Percentiles rank a stretch among this genome's conserved stretches.
phyloP scores from a whole-genome alignment of 2,888 invertebrate genomes.

The Drosophila recens region DNA sequence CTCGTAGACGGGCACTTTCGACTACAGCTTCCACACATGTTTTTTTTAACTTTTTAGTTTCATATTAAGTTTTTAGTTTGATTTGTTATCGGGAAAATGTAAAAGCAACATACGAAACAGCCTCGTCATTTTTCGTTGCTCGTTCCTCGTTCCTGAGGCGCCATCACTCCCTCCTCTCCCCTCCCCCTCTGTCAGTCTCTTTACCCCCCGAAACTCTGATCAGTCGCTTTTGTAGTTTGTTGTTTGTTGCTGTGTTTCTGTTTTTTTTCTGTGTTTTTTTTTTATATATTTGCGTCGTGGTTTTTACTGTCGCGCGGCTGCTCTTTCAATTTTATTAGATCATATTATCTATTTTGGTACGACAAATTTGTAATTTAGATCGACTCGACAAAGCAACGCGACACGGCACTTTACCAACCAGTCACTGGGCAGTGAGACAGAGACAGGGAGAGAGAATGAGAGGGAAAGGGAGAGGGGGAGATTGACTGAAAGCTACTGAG shows the following conservation, averaged over 20 bases:
- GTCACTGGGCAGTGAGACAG: constrained; percentile 10
- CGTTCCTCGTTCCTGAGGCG: constrained; percentile 3
- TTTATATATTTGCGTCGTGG: constrained; percentile 49
- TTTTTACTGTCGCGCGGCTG: constrained; percentile 74
- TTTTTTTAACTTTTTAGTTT: neutral
- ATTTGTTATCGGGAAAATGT: constrained; percentile 56
- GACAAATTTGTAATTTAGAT: constrained; percentile 79
- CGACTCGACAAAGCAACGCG: constrained; percentile 44
- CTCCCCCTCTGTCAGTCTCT: neutral
- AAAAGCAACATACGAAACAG: constrained; percentile 33
- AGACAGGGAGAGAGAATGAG: neutral
- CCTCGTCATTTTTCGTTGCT: constrained; percentile 32
- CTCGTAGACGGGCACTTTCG: neutral
- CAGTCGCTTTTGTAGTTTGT: constrained; percentile 24
- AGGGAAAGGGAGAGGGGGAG: neutral
- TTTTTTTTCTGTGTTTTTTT: neutral
- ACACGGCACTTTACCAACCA: constrained; percentile 37
- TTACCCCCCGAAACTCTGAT: constrained; percentile 3
- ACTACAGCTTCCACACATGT: constrained; percentile 15
- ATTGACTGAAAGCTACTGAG: neutral
- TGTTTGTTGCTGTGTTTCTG: constrained; percentile 5
- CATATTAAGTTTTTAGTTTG: constrained; percentile 28
- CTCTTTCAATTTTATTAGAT: constrained; percentile 79
- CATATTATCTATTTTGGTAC: constrained; percentile 79
- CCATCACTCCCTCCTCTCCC: neutral